phyloP scores from a whole-genome alignment of 2,113 vertebrate genomes.

The Ellobius talpinus region DNA sequence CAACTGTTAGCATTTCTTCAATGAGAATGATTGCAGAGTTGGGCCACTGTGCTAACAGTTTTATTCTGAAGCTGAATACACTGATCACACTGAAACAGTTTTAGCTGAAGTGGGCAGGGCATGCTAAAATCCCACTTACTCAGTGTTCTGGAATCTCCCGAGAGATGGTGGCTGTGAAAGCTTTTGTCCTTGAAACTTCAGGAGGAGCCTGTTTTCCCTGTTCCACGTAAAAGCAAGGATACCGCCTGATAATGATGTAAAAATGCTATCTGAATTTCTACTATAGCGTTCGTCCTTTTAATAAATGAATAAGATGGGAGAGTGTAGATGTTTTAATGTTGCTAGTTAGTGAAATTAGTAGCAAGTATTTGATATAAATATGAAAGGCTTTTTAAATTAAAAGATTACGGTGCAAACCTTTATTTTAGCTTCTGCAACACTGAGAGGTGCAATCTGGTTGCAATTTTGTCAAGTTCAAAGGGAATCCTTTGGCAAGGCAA shows the following conservation, averaged over 20 bases:
- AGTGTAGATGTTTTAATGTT: neutral
- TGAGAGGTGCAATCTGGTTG: neutral
- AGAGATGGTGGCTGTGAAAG: neutral
- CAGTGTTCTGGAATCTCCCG: neutral
- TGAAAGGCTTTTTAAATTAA: no score
- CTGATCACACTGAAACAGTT: neutral
- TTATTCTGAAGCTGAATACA: neutral
- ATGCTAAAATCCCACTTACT: neutral
- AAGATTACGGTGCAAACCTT: neutral
- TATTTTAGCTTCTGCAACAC: neutral
- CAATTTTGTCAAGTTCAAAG: neutral
- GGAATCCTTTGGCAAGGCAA: neutral
- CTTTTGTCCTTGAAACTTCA: neutral
- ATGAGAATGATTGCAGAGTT: neutral
- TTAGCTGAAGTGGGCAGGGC: neutral
- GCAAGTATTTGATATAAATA: neutral
- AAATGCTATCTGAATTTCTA: neutral
- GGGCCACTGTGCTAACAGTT: no score
- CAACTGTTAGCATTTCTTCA: neutral
- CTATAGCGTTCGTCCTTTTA: neutral
- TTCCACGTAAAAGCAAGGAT: neutral
- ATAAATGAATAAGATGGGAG: neutral
- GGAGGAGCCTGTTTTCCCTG: neutral
- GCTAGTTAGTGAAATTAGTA: neutral
- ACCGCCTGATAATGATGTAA: neutral